Evolutionary conservation across 2,797 vertebrate species (phyloP).

Genomic region (Sebastes matsubarae): DNA sequence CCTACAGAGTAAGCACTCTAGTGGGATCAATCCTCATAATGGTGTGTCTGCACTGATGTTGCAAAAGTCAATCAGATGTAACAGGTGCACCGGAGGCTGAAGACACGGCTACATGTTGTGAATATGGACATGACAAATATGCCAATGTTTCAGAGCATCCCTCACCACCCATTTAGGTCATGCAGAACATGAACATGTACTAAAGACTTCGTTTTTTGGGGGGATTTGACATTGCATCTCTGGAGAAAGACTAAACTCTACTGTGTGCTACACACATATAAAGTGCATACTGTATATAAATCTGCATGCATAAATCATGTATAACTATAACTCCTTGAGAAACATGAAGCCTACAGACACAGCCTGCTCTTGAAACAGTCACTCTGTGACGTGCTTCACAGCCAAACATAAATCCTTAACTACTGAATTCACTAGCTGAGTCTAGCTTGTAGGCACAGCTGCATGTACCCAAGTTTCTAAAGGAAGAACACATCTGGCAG

Average conservation of each 20-base stretch:
- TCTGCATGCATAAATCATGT: not conserved
- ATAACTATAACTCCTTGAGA: not conserved
- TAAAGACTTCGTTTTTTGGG: not conserved
- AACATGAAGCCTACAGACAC: not conserved
- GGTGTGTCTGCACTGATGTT: not conserved
- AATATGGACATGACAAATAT: not conserved
- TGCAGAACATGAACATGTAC: not conserved
- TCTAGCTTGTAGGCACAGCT: not conserved
- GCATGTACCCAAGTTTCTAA: not conserved
- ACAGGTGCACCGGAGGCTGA: not conserved
- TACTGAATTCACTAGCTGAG: not conserved
- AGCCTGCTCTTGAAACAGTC: not conserved
- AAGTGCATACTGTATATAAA: not conserved
- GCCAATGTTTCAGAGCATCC: not conserved
- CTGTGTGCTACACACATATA: not conserved
- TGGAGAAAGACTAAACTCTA: not conserved
- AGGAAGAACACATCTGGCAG: constrained; percentile 17
- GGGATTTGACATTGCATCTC: not conserved
- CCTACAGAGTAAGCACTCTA: not conserved
- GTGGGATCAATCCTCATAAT: constrained; percentile 17
- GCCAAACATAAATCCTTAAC: not conserved
- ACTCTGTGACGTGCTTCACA: constrained; percentile 1
- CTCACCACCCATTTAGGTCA: not conserved
- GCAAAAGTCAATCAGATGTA: constrained; percentile 24
- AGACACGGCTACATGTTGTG: not conserved